Evolutionary conservation across 2,797 vertebrate genomes (phyloP).

Genomic region (Trachops cirrhosus): DNA sequence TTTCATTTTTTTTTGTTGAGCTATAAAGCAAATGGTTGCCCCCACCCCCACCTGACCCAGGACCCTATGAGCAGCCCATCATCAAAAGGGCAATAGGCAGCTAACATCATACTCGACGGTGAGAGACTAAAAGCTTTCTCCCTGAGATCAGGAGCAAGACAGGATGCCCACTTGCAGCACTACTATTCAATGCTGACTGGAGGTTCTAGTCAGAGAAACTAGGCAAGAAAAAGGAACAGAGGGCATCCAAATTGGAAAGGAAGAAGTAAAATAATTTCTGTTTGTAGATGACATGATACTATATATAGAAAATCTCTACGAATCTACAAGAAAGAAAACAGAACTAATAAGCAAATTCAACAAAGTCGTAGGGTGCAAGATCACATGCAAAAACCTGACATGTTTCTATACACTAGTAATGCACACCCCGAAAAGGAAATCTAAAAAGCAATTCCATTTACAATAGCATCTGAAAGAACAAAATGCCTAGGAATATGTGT

Average conservation of each 20-base stretch:
- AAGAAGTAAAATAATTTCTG: constrained; percentile 20
- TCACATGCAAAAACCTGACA: neutral
- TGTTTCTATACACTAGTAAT: neutral
- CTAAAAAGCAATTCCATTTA: neutral
- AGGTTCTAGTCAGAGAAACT: neutral
- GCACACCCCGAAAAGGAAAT: neutral
- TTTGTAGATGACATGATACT: neutral
- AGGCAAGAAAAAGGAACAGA: neutral
- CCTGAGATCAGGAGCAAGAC: neutral
- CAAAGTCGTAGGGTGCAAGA: neutral
- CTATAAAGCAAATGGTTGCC: constrained; percentile 39
- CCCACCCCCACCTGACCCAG: neutral
- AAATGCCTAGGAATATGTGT: neutral
- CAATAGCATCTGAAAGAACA: neutral
- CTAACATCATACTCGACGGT: neutral
- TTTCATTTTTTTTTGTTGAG: constrained; percentile 8
- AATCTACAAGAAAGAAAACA: constrained; percentile 1
- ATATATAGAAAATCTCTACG: neutral
- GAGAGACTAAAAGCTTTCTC: neutral
- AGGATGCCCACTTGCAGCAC: neutral
- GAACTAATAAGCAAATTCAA: neutral
- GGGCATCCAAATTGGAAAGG: neutral
- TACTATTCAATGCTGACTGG: neutral
- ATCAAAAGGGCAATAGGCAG: neutral
- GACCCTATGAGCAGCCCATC: neutral